phyloP scores from a whole-genome alignment of 2,113 vertebrate genomes.

The Galeopterus variegatus region DNA sequence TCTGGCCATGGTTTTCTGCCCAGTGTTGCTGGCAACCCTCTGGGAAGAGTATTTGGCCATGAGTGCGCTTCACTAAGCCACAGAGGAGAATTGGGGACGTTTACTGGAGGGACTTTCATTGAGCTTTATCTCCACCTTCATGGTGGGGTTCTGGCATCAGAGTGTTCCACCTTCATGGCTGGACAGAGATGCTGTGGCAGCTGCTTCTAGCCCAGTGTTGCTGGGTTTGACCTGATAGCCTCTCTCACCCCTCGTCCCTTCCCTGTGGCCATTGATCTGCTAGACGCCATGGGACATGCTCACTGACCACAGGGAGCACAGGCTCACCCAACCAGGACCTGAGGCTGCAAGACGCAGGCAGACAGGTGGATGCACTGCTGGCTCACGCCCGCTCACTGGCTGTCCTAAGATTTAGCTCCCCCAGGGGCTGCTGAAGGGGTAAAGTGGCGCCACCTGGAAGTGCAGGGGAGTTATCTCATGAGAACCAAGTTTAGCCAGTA shows the following conservation, averaged over 20 bases:
- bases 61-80: background rate
- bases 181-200: background rate
- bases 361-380: background rate
- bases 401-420: no score
- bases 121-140: background rate
- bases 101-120: background rate
- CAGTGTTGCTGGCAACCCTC: background rate
- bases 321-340: background rate
- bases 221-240: background rate
- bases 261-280: background rate
- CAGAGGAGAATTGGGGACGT: background rate
- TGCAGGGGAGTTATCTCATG: background rate
- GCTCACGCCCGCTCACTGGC: background rate
- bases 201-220: background rate
- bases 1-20: background rate
- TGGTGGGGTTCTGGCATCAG: background rate
- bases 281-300: background rate
- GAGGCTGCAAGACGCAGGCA: background rate
- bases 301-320: background rate
- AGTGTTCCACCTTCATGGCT: rapidly evolving
- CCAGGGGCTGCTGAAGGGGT: background rate
- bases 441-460: background rate
- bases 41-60: no score
- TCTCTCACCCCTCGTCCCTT: background rate
- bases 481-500: background rate